Percentiles rank a stretch among this genome's conserved stretches.
Conservation (phyloP, 2,888 invertebrate species). For the Plutella xylostella region DNA sequence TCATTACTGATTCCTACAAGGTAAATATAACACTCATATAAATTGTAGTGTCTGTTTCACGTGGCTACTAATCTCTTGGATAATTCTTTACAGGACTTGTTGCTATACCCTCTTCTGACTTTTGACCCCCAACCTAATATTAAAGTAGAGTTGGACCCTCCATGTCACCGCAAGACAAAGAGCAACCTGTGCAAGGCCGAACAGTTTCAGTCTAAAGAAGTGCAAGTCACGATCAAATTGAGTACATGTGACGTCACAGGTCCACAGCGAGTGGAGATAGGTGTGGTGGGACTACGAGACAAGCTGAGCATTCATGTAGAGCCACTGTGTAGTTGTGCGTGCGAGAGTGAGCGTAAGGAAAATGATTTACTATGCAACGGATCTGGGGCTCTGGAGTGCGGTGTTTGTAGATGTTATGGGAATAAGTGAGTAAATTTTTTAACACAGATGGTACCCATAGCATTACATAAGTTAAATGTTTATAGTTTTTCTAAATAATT, state of each 20-base stretch:
- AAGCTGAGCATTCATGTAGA: constrained; percentile 74
- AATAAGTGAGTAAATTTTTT: constrained; percentile 33
- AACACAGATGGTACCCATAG: too few species aligned
- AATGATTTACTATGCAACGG: constrained; percentile 32
- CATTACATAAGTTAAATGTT: too few species aligned
- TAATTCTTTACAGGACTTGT: too few species aligned
- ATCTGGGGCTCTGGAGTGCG: constrained; percentile 70
- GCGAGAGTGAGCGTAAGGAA: constrained; percentile 60
- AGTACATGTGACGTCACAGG: too few species aligned
- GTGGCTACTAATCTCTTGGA: too few species aligned
- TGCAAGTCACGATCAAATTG: too few species aligned
- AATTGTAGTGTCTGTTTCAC: too few species aligned
- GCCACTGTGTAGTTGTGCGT: constrained; percentile 81
- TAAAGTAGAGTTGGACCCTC: not conserved
- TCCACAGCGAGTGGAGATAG: too few species aligned
- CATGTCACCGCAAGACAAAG: not conserved
- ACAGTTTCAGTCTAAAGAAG: constrained; percentile 5
- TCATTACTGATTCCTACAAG: too few species aligned
- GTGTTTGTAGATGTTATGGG: constrained; percentile 71
- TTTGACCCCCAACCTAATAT: not conserved
- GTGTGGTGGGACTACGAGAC: constrained; percentile 76
- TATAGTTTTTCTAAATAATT: not conserved
- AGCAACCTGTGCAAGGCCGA: not conserved
- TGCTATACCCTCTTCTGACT: too few species aligned
- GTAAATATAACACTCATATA: too few species aligned